Evolutionary conservation across 2,797 vertebrate genomes (phyloP).

Genomic region (Dicrostonyx torquatus): DNA sequence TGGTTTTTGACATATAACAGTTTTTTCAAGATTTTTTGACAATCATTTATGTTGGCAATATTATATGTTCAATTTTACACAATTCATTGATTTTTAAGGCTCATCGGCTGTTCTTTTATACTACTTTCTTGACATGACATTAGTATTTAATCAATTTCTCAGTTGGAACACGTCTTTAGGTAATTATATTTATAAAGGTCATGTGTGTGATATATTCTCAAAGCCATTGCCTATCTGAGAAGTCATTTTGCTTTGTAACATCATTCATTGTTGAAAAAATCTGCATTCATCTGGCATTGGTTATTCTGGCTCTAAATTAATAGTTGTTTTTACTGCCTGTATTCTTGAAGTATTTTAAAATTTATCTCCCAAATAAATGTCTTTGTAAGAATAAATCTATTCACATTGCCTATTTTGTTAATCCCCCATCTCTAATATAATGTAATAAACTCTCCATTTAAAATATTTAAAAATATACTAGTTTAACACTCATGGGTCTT

Average conservation of each 20-base stretch:
- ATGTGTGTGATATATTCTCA: not conserved
- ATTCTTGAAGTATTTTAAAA: not conserved
- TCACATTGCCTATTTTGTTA: not conserved
- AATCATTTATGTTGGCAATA: conserved; percentile 19
- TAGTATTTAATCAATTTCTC: conserved; percentile 17
- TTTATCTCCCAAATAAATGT: not conserved
- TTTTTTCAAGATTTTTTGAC: not conserved
- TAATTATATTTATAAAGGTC: conserved; percentile 32
- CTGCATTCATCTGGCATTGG: not conserved
- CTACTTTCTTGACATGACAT: not conserved
- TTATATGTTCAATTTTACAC: not conserved
- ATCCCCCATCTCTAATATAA: not conserved
- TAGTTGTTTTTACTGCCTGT: not conserved
- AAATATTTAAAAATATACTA: not conserved
- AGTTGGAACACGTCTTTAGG: not conserved
- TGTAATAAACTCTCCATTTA: not conserved
- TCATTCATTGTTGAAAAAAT: not conserved
- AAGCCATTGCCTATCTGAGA: not conserved
- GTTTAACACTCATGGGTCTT: not conserved
- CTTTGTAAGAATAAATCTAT: not conserved
- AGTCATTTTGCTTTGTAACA: not conserved
- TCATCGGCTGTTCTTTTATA: not conserved
- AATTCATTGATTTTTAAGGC: conserved; percentile 34
- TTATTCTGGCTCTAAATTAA: not conserved
- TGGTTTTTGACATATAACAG: not conserved